Evolutionary conservation across 1,140 invertebrate species (phyloP).

Genomic region (Eulimnadia texana): DNA sequence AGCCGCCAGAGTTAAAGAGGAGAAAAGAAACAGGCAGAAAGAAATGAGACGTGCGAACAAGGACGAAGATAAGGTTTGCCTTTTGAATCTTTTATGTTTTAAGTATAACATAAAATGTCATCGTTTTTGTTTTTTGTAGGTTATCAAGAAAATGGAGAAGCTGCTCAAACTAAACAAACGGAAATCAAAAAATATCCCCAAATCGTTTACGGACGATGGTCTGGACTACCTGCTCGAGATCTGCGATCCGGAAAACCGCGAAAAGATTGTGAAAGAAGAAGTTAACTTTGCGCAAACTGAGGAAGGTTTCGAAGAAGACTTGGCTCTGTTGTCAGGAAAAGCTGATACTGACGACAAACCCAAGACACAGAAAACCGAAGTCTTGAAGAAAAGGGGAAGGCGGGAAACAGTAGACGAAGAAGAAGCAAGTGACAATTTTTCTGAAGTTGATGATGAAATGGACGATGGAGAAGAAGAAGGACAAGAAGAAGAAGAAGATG

Average conservation of each 20-base stretch:
- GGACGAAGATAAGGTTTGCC: background rate
- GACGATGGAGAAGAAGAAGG: constrained; percentile 11
- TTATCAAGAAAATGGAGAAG: constrained; percentile 67
- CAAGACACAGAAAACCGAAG: constrained; percentile 27
- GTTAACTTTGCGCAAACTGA: constrained; percentile 42
- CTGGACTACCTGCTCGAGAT: constrained; percentile 71
- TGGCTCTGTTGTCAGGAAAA: constrained; percentile 33
- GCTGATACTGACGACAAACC: constrained; percentile 3
- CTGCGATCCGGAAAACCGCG: constrained; percentile 54
- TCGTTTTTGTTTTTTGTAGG: constrained; percentile 13
- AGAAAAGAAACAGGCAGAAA: background rate
- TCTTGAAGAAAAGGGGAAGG: constrained; percentile 23
- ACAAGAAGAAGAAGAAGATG: background rate
- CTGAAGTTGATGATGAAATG: constrained; percentile 21
- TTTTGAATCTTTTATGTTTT: background rate
- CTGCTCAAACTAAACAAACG: constrained; percentile 64
- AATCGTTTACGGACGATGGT: constrained; percentile 64
- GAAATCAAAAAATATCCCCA: constrained; percentile 55
- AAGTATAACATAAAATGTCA: background rate
- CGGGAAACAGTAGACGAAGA: constrained; percentile 4
- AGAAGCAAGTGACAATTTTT: constrained; percentile 12
- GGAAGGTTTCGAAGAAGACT: constrained; percentile 49
- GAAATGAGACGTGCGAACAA: background rate
- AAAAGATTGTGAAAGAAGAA: constrained; percentile 42
- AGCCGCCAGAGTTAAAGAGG: background rate